Evolutionary conservation across 2,113 vertebrate species (phyloP), one percentile per base, ranked within the genome.

Genomic region (Ovis aries): DNA sequence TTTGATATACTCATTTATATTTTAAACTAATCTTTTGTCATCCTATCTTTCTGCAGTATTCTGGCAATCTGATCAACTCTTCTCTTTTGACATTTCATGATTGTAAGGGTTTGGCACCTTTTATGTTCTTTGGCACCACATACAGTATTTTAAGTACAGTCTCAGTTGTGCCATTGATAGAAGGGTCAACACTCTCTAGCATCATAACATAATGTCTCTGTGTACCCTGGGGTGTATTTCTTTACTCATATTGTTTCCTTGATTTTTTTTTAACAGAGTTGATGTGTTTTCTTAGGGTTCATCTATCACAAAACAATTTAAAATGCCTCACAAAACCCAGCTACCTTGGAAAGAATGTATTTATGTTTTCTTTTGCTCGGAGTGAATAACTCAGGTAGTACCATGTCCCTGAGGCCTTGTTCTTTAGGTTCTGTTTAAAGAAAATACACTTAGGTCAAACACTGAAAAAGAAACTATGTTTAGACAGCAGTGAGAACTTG

Each of bases 281-380:
- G 16, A 67, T 98, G 43, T 83, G n/a, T 97, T 98, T 97, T 95
- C 43, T 77, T 83, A 57, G 29, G 52, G 33, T 91, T 97, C 94
- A 96, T 98, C 81, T 97, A 96, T 98, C 97, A 97, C 92, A 97
- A 98, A 98, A 97, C 95, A 96, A 97, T 97, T 96, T 97, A 91
- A 43, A 94, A 33, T 85, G n/a, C 43, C 83, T 97, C 57, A 67
- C 85, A 90, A 94, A 98, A 96, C 21, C 31, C 50, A 25, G 95
- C 45, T 93, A 50, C 92, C 88, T 96, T 55, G 78, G 78, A 96
- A 98, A 96, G 62, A 97, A 96, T 95, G 71, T 84, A 95, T 97
- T 97, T 98, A 89, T 96, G 94, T 85, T 98, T 97, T 95, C 45
- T 77, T 97, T 97, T 81, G 62, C 78, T 94, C 88, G 81, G 57